A percentile compares a stretch with the other conserved stretches of the same genome.
Conservation (phyloP, 2,113 vertebrate genomes). For the Parotia lawesii region DNA sequence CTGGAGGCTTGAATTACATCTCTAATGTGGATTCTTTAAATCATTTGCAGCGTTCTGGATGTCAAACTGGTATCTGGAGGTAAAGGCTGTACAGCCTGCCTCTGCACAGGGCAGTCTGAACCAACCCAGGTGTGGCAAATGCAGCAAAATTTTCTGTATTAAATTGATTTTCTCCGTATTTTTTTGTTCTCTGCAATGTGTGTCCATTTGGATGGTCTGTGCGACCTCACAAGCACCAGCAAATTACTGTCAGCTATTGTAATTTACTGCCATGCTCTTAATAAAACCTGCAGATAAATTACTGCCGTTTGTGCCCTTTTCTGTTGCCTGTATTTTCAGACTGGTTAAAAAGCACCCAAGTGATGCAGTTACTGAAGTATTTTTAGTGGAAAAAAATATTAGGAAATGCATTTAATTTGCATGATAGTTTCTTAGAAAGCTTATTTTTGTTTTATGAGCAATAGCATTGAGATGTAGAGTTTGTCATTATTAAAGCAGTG, state of each 20-base stretch:
- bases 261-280: background rate
- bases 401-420: conserved; percentile 23
- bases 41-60: background rate
- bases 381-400: conserved; percentile 18
- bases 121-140: background rate
- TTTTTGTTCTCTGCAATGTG: background rate
- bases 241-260: background rate
- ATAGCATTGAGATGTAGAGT: background rate
- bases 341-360: background rate
- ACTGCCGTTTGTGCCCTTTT: background rate
- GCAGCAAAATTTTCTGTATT: background rate
- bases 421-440: background rate
- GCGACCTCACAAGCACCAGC: accelerated
- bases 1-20: background rate
- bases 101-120: background rate
- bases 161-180: background rate
- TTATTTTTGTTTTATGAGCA: conserved; percentile 17
- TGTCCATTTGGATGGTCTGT: background rate
- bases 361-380: background rate
- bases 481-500: background rate
- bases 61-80: background rate
- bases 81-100: background rate
- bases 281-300: background rate
- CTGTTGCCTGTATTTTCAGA: background rate
- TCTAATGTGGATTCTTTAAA: background rate